Percentiles rank a stretch among this genome's conserved stretches.
These are phyloP conservation scores for Stegana nigrithorax DNA, from an alignment of 2,888 invertebrate species.

Conservation along the genomic window DNA sequence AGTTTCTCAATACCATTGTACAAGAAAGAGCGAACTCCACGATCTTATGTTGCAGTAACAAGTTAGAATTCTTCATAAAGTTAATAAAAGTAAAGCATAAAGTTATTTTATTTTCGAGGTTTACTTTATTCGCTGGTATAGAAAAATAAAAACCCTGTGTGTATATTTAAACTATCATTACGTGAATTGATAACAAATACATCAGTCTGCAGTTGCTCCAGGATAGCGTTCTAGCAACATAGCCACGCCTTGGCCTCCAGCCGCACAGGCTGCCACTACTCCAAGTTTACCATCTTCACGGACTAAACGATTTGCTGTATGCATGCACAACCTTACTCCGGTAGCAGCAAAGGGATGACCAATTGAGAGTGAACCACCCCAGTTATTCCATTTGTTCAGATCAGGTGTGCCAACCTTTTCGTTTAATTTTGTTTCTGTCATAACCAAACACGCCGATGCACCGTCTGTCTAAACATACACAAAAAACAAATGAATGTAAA, in stretches of 20 bases:
- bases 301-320: constrained; percentile 90
- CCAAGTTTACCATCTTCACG: constrained; percentile 95
- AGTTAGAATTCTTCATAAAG: too few relatives aligned
- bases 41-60: too few relatives aligned
- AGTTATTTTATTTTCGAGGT: too few relatives aligned
- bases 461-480: constrained; percentile 84
- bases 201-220: constrained; percentile 77
- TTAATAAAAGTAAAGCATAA: too few relatives aligned
- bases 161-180: too few relatives aligned
- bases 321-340: constrained; percentile 84
- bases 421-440: constrained; percentile 88
- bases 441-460: constrained; percentile 95
- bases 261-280: constrained; percentile 96
- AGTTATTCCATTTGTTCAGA: constrained; percentile 91
- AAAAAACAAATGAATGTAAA: neutral
- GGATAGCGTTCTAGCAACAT: constrained; percentile 92
- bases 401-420: constrained; percentile 84
- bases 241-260: constrained; percentile 96
- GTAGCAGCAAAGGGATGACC: constrained; percentile 99
- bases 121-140: neutral
- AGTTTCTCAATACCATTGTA: too few relatives aligned
- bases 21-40: too few relatives aligned
- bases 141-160: too few relatives aligned
- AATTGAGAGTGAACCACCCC: constrained; percentile 99
- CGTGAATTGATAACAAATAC: neutral